Evolutionary conservation across 2,797 vertebrate genomes (phyloP).

Genomic region (Darevskia mixta): DNA sequence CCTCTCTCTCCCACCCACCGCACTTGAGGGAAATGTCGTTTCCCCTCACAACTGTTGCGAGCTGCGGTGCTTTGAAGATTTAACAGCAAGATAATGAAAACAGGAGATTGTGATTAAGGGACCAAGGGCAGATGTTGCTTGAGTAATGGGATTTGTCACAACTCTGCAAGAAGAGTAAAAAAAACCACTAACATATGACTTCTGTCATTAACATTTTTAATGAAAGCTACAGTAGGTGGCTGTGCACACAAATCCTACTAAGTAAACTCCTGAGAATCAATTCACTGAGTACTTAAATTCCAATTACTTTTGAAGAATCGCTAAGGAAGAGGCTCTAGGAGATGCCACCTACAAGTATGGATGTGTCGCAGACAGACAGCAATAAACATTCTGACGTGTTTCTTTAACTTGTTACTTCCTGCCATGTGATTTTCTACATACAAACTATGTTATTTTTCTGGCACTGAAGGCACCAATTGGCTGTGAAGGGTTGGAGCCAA

Average conservation of each 20-base stretch:
- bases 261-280: slow-evolving; percentile 64
- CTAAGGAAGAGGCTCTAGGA: slow-evolving; percentile 33
- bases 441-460: not conserved
- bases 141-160: slow-evolving; percentile 67
- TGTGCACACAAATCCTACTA: slow-evolving; percentile 64
- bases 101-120: slow-evolving; percentile 63
- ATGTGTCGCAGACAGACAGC: slow-evolving; percentile 20
- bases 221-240: slow-evolving; percentile 58
- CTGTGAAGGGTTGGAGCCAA: too few species aligned
- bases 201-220: slow-evolving; percentile 67
- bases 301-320: slow-evolving; percentile 56
- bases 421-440: not conserved
- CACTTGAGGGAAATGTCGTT: slow-evolving; percentile 44
- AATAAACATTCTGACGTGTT: slow-evolving; percentile 1
- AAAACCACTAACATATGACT: slow-evolving; percentile 62
- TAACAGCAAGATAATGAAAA: slow-evolving; percentile 57
- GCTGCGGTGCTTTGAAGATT: slow-evolving; percentile 63
- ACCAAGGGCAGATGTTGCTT: slow-evolving; percentile 58
- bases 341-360: slow-evolving; percentile 16
- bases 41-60: slow-evolving; percentile 44
- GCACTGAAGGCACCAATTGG: not conserved
- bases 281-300: slow-evolving; percentile 59
- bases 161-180: slow-evolving; percentile 56
- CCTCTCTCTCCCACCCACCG: not conserved
- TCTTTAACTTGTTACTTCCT: slow-evolving; percentile 18